These are phyloP conservation scores for Cyanoramphus novaezelandiae DNA, from an alignment of 2,113 vertebrate genomes.

Conservation along the genomic window DNA sequence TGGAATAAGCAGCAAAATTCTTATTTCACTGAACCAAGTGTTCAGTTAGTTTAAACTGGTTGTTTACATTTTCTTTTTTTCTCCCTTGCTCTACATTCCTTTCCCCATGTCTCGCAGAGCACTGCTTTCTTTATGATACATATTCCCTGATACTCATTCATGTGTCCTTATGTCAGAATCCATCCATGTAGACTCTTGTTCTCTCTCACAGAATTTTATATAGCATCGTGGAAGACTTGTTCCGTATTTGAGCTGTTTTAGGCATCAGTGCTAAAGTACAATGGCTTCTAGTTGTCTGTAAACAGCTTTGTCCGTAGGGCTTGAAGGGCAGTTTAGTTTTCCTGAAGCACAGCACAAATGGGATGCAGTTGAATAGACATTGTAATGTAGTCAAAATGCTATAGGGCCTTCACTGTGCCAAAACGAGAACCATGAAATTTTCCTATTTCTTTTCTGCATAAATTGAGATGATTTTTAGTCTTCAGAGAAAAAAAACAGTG, in stretches of 20 bases:
- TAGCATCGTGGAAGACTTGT: neutral
- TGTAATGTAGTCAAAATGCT: conserved; percentile 24
- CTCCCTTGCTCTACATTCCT: neutral
- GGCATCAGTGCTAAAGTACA: neutral
- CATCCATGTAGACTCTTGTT: neutral
- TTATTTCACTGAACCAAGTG: conserved; percentile 6
- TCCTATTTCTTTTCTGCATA: conserved; percentile 15
- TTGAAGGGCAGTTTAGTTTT: conserved; percentile 54
- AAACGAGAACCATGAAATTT: conserved; percentile 2
- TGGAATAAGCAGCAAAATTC: neutral
- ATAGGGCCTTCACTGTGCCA: conserved; percentile 5
- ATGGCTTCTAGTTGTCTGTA: conserved; percentile 46
- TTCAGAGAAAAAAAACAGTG: neutral
- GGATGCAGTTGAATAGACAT: conserved; percentile 34
- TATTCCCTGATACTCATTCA: neutral
- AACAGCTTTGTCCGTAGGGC: conserved; percentile 46
- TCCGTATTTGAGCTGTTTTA: conserved; percentile 30
- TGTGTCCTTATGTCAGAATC: neutral
- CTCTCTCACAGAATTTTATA: neutral
- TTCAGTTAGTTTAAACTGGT: neutral
- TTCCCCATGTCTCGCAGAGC: neutral
- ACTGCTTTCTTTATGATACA: neutral
- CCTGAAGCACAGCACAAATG: conserved; percentile 56
- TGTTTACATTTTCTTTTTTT: neutral
- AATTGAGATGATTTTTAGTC: conserved; percentile 38